These are phyloP conservation scores for Tamandua tetradactyla DNA, from an alignment of 2,797 vertebrate species.

Conservation along the genomic window DNA sequence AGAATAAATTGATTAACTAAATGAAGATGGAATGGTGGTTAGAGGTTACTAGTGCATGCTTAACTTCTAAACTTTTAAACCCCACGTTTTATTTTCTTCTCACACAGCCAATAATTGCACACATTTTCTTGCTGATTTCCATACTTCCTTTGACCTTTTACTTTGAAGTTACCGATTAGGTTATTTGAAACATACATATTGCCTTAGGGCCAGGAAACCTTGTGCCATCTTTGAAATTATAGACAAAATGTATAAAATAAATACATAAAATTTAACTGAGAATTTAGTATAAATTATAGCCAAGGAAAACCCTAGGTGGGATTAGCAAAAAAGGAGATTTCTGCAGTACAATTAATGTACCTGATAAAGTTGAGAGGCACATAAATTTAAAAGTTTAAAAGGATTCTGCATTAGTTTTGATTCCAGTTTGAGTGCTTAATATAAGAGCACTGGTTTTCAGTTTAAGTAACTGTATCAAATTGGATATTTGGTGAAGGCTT, in stretches of 20 bases:
- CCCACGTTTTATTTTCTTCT: background rate
- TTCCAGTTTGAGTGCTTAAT: background rate
- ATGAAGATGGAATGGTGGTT: background rate
- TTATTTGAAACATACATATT: constrained; percentile 64
- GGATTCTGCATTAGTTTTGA: background rate
- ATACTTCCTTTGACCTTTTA: constrained; percentile 36
- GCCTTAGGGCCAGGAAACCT: constrained; percentile 48
- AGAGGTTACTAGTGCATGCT: background rate
- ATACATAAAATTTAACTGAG: constrained; percentile 62
- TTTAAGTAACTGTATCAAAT: background rate
- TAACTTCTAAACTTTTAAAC: constrained; percentile 43
- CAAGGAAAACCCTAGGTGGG: constrained; percentile 18
- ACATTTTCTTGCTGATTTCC: constrained; percentile 1
- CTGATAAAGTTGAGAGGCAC: background rate
- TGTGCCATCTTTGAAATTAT: background rate
- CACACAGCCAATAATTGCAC: background rate
- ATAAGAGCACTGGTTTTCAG: background rate
- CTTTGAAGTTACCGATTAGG: constrained; percentile 60
- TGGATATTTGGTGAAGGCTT: constrained; percentile 8
- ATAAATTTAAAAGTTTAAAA: constrained; percentile 10
- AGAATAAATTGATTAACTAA: background rate
- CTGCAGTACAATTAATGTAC: background rate
- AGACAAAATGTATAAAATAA: constrained; percentile 23
- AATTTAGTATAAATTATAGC: constrained; percentile 45
- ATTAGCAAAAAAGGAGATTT: constrained; percentile 6